Evolutionary conservation across 1,140 invertebrate species (phyloP), one percentile per base, ranked within the genome.

Genomic region (Bombus confusus): DNA sequence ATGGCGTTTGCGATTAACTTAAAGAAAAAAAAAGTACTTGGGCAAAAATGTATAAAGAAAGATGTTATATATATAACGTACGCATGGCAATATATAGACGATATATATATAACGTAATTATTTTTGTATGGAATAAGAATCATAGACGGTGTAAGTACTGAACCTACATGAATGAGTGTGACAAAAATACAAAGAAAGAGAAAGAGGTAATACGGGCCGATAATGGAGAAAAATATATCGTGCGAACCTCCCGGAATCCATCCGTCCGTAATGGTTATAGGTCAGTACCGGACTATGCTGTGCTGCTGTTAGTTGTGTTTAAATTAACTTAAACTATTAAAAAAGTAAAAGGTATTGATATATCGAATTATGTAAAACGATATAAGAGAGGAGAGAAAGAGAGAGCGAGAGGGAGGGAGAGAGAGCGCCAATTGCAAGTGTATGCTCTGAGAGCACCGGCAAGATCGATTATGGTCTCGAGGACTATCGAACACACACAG

Each of bases 221-320:
- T 85, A 80, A 74, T 64, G 77, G 64, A 86, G 71, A 87, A 31
- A 87, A 76, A 86, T 86, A 80, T 82, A 85, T 86, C 84, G 85
- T 71, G 83, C 80, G 89, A 90, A 77, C 86, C 90, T 91, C 72
- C 83, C 90, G 90, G 91, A 94, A 92, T 93, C 91, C 91, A 93
- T 95, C 94, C 94, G 94, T 95, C 94, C 94, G 94, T 94, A 93
- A 92, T 95, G 93, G 91, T 95, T 95, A 95, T 95, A 95, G 94
- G 94, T 95, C 94, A 95, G 94, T 95, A 95, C 94, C 91, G 93
- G 94, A 95, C 94, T 95, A 94, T 94, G 92, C 92, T 94, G 86
- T 94, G 93, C 93, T 93, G 93, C 93, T 94, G 94, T 94, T 95
- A 92, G 91, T 94, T 94, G 92, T 84, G 93, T 90, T 94, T 93